These are phyloP conservation scores for Archips crataeganus DNA, from an alignment of 2,888 invertebrate genomes.

Conservation along the genomic window DNA sequence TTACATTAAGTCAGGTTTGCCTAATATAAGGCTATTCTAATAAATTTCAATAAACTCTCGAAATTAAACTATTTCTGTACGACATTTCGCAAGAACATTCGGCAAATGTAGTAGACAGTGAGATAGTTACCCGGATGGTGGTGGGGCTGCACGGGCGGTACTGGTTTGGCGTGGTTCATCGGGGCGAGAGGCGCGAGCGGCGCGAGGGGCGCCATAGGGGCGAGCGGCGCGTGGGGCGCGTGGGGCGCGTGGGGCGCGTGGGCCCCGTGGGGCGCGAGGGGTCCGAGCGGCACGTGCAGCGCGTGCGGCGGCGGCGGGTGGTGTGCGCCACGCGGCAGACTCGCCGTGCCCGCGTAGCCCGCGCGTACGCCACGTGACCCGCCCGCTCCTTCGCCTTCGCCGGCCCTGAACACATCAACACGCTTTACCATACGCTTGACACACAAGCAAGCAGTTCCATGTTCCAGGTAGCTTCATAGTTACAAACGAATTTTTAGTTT, in stretches of 20 bases:
- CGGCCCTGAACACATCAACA: conserved; percentile 46
- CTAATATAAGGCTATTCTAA: too few relatives aligned
- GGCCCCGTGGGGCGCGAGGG: conserved; percentile 49
- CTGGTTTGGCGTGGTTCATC: conserved; percentile 25
- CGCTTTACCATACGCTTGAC: neutral
- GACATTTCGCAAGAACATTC: too few relatives aligned
- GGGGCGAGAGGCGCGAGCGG: conserved; percentile 33
- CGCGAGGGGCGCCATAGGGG: conserved; percentile 45
- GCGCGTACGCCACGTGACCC: conserved; percentile 52
- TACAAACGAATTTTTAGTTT: too few relatives aligned
- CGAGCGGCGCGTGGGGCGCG: conserved; percentile 50
- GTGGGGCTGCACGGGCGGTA: conserved; percentile 36
- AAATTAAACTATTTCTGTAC: too few relatives aligned
- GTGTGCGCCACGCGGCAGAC: conserved; percentile 81
- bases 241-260: conserved; percentile 39
- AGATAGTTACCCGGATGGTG: conserved; percentile 45
- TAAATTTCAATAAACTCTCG: too few relatives aligned
- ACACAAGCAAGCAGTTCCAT: too few relatives aligned
- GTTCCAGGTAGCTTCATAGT: too few relatives aligned
- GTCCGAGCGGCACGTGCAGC: conserved; percentile 48
- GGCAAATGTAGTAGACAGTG: too few relatives aligned
- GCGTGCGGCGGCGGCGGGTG: conserved; percentile 62
- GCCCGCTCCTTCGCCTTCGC: conserved; percentile 53
- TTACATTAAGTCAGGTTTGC: too few relatives aligned
- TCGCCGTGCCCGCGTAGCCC: conserved; percentile 68